Evolutionary conservation across 2,888 invertebrate species (phyloP).

Genomic region (Heliconius erato): DNA sequence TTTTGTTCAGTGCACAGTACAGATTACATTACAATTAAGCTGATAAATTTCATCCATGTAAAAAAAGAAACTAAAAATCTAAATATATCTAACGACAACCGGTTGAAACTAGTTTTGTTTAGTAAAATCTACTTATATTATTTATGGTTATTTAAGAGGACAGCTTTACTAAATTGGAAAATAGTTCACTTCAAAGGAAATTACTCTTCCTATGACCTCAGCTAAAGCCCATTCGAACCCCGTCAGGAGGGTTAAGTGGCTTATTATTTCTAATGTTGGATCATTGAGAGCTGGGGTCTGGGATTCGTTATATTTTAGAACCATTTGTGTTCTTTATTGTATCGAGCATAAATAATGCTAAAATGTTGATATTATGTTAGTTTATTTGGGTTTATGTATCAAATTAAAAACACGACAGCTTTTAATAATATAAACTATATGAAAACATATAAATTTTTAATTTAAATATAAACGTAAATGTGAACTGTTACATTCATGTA

Average conservation of each 20-base stretch:
- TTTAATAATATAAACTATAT: neutral
- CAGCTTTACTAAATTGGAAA: neutral
- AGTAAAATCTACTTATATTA: neutral
- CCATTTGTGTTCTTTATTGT: neutral
- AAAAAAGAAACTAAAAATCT: neutral
- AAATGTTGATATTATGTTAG: neutral
- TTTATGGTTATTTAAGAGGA: slow-evolving; percentile 5
- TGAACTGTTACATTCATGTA: slow-evolving; percentile 5
- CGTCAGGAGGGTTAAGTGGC: slow-evolving; percentile 21
- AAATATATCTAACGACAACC: neutral
- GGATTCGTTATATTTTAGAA: slow-evolving; percentile 7
- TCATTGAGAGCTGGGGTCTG: neutral
- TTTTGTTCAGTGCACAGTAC: too few relatives aligned
- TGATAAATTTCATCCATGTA: too few relatives aligned
- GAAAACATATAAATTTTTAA: neutral
- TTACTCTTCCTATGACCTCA: slow-evolving; percentile 23
- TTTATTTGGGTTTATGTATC: neutral
- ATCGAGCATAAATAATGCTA: neutral
- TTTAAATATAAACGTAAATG: neutral
- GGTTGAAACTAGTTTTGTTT: neutral
- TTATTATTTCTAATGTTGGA: slow-evolving; percentile 26
- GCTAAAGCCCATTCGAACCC: slow-evolving; percentile 3
- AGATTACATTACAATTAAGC: too few relatives aligned
- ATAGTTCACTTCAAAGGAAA: slow-evolving; percentile 15
- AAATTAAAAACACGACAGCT: neutral